Evolutionary conservation across 2,113 vertebrate genomes (phyloP).

Genomic region (Leptobrachium leishanense): DNA sequence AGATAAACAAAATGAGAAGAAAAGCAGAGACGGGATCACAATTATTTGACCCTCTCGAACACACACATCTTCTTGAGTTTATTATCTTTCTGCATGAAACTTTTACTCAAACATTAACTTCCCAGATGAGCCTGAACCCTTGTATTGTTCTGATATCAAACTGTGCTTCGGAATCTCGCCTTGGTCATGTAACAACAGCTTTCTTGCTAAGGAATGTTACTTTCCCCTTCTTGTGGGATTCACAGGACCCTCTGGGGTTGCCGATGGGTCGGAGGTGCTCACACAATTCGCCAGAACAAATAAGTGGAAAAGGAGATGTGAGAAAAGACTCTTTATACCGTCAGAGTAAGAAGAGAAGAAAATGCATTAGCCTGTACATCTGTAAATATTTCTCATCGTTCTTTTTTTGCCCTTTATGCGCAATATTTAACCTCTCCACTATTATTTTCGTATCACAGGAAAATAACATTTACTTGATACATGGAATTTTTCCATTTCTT

Average conservation of each 20-base stretch:
- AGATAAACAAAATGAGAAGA: conserved; percentile 1
- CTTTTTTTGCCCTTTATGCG: not conserved
- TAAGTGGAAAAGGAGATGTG: conserved; percentile 8
- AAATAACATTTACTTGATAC: too few species aligned
- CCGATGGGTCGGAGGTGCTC: conserved; percentile 28
- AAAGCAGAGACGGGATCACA: not conserved
- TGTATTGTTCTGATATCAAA: conserved; percentile 11
- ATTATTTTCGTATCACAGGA: too few species aligned
- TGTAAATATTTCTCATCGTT: conserved; percentile 24
- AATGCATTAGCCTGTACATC: conserved; percentile 12
- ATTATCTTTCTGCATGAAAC: conserved; percentile 27
- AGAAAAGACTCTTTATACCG: conserved; percentile 4
- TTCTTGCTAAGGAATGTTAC: conserved; percentile 15
- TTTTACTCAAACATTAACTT: conserved; percentile 17
- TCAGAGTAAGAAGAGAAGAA: conserved; percentile 30
- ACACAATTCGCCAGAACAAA: conserved; percentile 34
- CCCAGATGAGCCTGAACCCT: conserved; percentile 1
- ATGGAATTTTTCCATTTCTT: too few species aligned
- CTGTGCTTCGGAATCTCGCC: not conserved
- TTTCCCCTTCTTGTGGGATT: conserved; percentile 2
- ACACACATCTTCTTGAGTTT: conserved; percentile 20
- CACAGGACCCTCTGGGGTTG: conserved; percentile 23
- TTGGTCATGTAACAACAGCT: conserved; percentile 13
- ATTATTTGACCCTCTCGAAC: conserved; percentile 2
- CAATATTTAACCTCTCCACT: not conserved